Base-by-base conservation (phyloP, 2,797 vertebrate species). In the Atherinosoma microstoma region DNA sequence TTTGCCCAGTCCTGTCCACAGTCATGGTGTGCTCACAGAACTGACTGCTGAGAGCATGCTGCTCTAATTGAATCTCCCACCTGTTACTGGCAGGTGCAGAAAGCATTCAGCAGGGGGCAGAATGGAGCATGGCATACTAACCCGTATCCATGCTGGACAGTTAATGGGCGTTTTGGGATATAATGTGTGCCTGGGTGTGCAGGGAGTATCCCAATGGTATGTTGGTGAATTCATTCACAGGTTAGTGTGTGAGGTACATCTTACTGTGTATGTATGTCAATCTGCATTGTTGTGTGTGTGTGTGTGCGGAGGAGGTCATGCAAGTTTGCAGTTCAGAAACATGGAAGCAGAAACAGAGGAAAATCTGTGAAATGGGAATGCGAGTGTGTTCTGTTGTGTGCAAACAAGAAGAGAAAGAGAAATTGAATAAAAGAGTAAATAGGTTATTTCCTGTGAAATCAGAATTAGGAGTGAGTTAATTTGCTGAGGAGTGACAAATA, bases 371-470 rank as follows among this genome's bases (percentile, higher is more conserved):
- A 83, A 57, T 75, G 77, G 74, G 83, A 73, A 79, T 67, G 73
- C 74, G 85, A 85, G 82, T 51, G 73, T 84, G 83, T 89, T 84
- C 83, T 89, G 89, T 75, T 91, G 87, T 86, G 88, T 89, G 85
- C 79, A 87, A 90, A 91, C 86, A 88, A 85, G 86, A 75, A 73
- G 79, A 84, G 81, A 72, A 79, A 83, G 86, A 84, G 79, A 79
- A 78, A 77, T 71, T 82, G 76, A 89, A 87, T 76, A 86, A 91
- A 87, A 90, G 84, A 84, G 88, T 86, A 92, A 92, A 92, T 91
- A 90, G 91, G 94, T 94, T 94, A 93, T 92, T 93, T 94, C 94
- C 94, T 95, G 94, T 93, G 92, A 95, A 95, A 95, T 94, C 89
- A 95, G 93, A 94, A 94, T 93, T 91, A 92, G 90, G 91, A 92